Evolutionary conservation across 2,797 vertebrate species (phyloP).

Genomic region (Microhierax caerulescens): DNA sequence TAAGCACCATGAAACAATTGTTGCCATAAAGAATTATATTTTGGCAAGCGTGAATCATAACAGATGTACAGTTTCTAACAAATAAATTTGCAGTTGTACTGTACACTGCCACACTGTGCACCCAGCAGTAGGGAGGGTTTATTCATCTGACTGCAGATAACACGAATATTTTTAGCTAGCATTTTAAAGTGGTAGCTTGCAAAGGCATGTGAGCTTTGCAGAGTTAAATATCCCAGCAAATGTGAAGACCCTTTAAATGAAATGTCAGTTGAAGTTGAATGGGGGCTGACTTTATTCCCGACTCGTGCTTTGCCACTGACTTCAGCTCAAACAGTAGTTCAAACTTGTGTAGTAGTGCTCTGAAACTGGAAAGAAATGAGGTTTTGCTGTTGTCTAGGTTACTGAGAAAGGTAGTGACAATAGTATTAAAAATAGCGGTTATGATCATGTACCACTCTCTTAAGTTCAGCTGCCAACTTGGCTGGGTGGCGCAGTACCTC

Average conservation of each 20-base stretch:
- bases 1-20: conserved; percentile 69
- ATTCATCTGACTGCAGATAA: conserved; percentile 48
- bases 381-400: conserved; percentile 59
- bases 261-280: not conserved
- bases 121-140: conserved; percentile 17
- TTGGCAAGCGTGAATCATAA: conserved; percentile 69
- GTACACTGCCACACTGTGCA: conserved; percentile 6
- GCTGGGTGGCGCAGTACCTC: not conserved
- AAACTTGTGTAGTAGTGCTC: not conserved
- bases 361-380: conserved; percentile 3
- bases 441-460: not conserved
- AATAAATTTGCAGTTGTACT: conserved; percentile 59
- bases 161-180: conserved; percentile 12
- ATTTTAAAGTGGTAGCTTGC: conserved; percentile 33
- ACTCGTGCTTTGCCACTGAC: not conserved
- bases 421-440: conserved; percentile 19
- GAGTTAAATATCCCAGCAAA: not conserved
- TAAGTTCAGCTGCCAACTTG: not conserved
- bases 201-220: not conserved
- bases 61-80: conserved; percentile 70
- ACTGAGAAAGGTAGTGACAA: conserved; percentile 36
- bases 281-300: not conserved
- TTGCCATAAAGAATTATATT: conserved; percentile 72
- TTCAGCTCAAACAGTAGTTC: not conserved
- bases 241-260: not conserved